A percentile compares a stretch with the other conserved stretches of the same genome.
These are phyloP conservation scores for Eurytoma californica DNA, from an alignment of 2,888 invertebrate species.

Conservation along the genomic window DNA sequence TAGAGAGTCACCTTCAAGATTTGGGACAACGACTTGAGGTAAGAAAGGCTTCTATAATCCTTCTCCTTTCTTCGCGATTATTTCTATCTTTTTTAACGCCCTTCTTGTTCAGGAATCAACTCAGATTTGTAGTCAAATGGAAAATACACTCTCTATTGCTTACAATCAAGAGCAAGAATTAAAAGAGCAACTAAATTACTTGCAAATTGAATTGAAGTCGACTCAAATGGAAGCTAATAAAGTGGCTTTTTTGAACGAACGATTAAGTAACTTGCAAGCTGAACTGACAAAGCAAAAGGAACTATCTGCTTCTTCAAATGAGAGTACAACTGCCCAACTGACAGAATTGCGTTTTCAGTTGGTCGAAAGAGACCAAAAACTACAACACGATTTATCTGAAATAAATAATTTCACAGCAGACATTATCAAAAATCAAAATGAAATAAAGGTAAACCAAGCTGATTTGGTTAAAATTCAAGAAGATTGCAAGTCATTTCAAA, in stretches of 20 bases:
- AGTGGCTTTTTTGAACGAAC: slow-evolving; percentile 71
- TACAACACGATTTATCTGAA: slow-evolving; percentile 70
- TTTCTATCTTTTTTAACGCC: background rate
- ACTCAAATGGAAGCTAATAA: slow-evolving; percentile 67
- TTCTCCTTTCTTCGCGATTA: background rate
- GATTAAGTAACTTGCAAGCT: slow-evolving; percentile 71
- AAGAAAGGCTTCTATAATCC: slow-evolving; percentile 36
- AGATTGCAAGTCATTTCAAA: no score
- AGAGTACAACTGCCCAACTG: no score
- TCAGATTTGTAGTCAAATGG: slow-evolving; percentile 77
- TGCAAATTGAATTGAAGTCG: slow-evolving; percentile 72
- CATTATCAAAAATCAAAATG: slow-evolving; percentile 59
- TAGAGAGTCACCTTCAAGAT: slow-evolving; percentile 77
- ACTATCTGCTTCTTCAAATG: slow-evolving; percentile 11
- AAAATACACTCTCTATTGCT: slow-evolving; percentile 76
- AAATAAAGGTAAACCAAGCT: slow-evolving; percentile 59
- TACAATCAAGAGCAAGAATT: slow-evolving; percentile 79
- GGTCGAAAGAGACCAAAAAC: slow-evolving; percentile 63
- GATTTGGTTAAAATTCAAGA: slow-evolving; percentile 61
- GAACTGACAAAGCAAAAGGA: slow-evolving; percentile 67
- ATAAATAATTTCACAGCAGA: slow-evolving; percentile 74
- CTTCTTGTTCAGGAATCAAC: slow-evolving; percentile 76
- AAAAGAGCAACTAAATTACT: slow-evolving; percentile 74
- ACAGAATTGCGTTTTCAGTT: slow-evolving; percentile 47
- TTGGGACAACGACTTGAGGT: slow-evolving; percentile 78